phyloP scores from a whole-genome alignment of 2,797 vertebrate species.

The Typhlichthys subterraneus region DNA sequence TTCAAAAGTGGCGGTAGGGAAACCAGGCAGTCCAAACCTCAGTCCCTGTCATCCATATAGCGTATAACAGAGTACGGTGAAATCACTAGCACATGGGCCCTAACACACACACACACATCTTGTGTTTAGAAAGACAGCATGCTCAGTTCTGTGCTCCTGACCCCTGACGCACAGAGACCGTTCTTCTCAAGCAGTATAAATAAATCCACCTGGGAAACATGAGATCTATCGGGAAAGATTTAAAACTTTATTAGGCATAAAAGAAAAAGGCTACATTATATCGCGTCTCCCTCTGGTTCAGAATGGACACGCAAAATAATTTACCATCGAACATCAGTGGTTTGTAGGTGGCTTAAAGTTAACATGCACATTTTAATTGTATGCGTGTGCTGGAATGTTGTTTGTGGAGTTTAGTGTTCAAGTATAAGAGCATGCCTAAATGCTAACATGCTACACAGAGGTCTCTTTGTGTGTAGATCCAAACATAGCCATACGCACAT shows the following conservation, averaged over 20 bases:
- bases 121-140: conserved; percentile 59
- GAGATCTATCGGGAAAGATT: conserved; percentile 40
- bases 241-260: conserved; percentile 40
- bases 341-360: neutral
- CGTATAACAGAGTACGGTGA: conserved; percentile 50
- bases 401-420: conserved; percentile 6
- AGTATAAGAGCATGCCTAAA: conserved; percentile 51
- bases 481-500: conserved; percentile 35
- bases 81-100: conserved; percentile 76
- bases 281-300: conserved; percentile 8
- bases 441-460: conserved; percentile 62
- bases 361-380: neutral
- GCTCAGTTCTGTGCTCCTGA: conserved; percentile 37
- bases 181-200: conserved; percentile 55
- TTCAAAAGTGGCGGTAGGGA: conserved; percentile 52
- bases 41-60: conserved; percentile 52
- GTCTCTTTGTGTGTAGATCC: conserved; percentile 61
- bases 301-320: conserved; percentile 16
- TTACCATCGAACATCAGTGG: neutral
- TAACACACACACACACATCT: conserved; percentile 39
- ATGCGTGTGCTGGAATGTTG: conserved; percentile 17
- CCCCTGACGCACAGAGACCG: conserved; percentile 33
- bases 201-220: conserved; percentile 54
- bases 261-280: conserved; percentile 1
- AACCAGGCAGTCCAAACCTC: conserved; percentile 50